phyloP scores from a whole-genome alignment of 1,140 invertebrate genomes.

The Drosophila pallidifrons region DNA sequence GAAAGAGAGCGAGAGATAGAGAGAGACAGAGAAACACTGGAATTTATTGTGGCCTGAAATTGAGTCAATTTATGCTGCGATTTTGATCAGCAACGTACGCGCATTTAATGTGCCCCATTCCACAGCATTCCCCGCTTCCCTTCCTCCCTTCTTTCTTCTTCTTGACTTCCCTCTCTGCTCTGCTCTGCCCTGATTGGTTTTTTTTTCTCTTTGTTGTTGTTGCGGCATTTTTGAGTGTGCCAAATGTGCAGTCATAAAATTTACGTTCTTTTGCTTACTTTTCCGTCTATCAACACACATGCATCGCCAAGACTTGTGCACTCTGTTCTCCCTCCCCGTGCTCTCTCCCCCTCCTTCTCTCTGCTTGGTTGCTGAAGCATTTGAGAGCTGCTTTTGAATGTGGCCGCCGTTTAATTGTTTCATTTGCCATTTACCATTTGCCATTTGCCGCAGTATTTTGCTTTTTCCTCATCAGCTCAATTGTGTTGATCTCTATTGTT shows the following conservation, averaged over 20 bases:
- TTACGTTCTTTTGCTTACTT: constrained; percentile 52
- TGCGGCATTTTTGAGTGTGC: constrained; percentile 49
- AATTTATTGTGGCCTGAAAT: constrained; percentile 73
- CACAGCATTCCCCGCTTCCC: too few relatives aligned
- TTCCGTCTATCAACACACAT: constrained; percentile 34
- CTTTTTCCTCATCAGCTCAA: constrained; percentile 44
- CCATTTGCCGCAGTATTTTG: constrained; percentile 15
- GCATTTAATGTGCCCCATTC: constrained; percentile 38
- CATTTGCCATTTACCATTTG: constrained; percentile 56
- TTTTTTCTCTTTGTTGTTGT: not conserved
- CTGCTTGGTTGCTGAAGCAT: constrained; percentile 34
- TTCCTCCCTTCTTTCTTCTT: not conserved
- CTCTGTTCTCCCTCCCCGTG: not conserved
- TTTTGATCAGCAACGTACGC: constrained; percentile 43
- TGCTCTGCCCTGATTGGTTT: constrained; percentile 31
- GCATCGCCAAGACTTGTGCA: constrained; percentile 16
- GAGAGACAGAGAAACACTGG: constrained; percentile 35
- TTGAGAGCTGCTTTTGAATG: constrained; percentile 22
- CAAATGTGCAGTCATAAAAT: constrained; percentile 75
- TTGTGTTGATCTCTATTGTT: constrained; percentile 3
- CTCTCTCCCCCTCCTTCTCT: not conserved
- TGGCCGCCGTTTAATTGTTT: constrained; percentile 60
- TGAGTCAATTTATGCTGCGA: constrained; percentile 59
- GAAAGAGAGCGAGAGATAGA: not conserved
- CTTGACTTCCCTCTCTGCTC: not conserved